These are phyloP conservation scores for Myocastor coypus DNA, from an alignment of 2,113 vertebrate species.

Conservation along the genomic window DNA sequence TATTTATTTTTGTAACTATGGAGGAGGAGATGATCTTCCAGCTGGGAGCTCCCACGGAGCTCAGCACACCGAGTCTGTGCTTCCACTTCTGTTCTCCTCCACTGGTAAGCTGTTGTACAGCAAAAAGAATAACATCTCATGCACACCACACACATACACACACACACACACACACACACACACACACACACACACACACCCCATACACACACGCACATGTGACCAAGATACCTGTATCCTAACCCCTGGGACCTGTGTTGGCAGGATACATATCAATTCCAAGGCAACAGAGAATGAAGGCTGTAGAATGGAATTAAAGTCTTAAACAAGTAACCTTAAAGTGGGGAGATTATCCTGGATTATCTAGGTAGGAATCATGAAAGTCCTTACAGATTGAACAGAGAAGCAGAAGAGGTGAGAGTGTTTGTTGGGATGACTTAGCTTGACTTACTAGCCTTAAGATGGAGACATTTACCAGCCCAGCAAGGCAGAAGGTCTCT, in stretches of 20 bases:
- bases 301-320: not conserved
- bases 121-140: not conserved
- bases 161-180: not conserved
- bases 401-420: not conserved
- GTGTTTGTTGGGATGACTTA: not conserved
- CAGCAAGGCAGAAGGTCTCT: not conserved
- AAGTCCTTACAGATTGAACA: not conserved
- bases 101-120: not conserved
- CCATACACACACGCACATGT: not conserved
- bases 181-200: not conserved
- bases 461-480: not conserved
- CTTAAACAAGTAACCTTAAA: constrained; percentile 6
- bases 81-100: not conserved
- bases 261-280: not conserved
- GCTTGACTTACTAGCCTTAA: not conserved
- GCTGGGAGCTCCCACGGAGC: not conserved
- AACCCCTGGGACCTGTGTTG: not conserved
- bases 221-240: not conserved
- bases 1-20: constrained; percentile 22
- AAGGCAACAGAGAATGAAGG: not conserved
- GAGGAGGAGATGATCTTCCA: not conserved
- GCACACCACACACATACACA: not conserved
- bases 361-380: not conserved
- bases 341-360: not conserved
- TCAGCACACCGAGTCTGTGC: not conserved